Evolutionary conservation across 2,888 invertebrate species (phyloP).

Genomic region (Morpho helenor): DNA sequence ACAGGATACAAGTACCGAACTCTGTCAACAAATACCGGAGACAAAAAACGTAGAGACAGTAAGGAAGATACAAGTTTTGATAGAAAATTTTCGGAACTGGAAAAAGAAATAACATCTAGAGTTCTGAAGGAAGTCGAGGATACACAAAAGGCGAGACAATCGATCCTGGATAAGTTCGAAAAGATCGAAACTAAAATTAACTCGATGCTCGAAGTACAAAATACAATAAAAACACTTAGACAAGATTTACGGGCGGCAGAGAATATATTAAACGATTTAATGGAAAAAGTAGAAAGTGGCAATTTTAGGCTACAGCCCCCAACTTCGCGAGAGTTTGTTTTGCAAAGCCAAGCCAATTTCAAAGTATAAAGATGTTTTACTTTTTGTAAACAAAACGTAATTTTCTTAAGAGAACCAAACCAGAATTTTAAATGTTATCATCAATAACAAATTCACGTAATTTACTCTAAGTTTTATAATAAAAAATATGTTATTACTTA

Average conservation of each 20-base stretch:
- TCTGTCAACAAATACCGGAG: slow-evolving; percentile 60
- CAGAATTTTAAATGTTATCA: too few relatives aligned
- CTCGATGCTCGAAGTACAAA: slow-evolving; percentile 49
- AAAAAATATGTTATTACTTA: too few relatives aligned
- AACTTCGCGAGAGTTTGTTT: slow-evolving; percentile 34
- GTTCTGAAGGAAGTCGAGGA: slow-evolving; percentile 44
- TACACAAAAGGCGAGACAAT: slow-evolving; percentile 41
- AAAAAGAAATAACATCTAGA: slow-evolving; percentile 42
- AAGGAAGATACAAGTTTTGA: slow-evolving; percentile 42
- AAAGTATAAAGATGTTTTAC: slow-evolving; percentile 18
- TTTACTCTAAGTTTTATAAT: too few relatives aligned
- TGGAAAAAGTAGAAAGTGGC: slow-evolving; percentile 41
- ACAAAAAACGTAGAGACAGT: slow-evolving; percentile 36
- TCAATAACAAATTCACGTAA: too few relatives aligned
- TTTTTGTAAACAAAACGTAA: background rate
- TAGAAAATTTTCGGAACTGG: slow-evolving; percentile 51
- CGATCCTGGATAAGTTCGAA: slow-evolving; percentile 45
- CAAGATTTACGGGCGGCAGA: slow-evolving; percentile 42
- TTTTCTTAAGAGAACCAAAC: too few relatives aligned
- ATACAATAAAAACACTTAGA: slow-evolving; percentile 40
- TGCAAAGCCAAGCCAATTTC: slow-evolving; percentile 30
- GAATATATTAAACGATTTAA: slow-evolving; percentile 34
- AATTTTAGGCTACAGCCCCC: slow-evolving; percentile 31
- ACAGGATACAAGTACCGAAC: slow-evolving; percentile 64
- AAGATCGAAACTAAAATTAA: slow-evolving; percentile 53